Evolutionary conservation across 92 coral and sea anemone species (phyloP).

Genomic region (Nematostella vectensis): DNA sequence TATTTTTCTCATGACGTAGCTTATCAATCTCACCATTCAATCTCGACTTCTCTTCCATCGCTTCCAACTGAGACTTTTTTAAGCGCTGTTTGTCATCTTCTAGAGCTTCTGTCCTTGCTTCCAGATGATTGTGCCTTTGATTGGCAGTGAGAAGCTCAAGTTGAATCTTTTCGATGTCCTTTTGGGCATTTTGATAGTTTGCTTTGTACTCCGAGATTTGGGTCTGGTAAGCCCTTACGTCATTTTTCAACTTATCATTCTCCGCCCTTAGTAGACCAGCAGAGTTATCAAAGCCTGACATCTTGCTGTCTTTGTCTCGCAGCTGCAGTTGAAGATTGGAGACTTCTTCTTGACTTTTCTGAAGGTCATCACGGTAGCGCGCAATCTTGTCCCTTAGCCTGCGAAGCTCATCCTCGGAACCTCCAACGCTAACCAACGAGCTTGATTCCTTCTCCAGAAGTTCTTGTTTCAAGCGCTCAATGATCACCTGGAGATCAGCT

Average conservation of each 20-base stretch:
- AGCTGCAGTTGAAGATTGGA: conserved; percentile 55
- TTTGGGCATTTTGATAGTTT: conserved; percentile 49
- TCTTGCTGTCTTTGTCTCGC: conserved; percentile 55
- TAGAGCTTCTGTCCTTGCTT: conserved; percentile 51
- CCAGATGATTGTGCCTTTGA: conserved; percentile 47
- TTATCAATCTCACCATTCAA: conserved; percentile 58
- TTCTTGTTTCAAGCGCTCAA: conserved; percentile 44
- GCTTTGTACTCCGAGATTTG: conserved; percentile 43
- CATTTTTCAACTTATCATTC: conserved; percentile 55
- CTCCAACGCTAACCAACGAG: conserved; percentile 24
- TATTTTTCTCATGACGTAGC: conserved; percentile 54
- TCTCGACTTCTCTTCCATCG: conserved; percentile 41
- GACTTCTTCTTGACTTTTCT: conserved; percentile 54
- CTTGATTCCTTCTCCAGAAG: conserved; percentile 20
- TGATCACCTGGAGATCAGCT: conserved; percentile 43
- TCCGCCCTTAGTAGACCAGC: conserved; percentile 56
- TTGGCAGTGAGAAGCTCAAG: conserved; percentile 36
- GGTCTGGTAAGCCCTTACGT: conserved; percentile 38
- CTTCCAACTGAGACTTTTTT: conserved; percentile 36
- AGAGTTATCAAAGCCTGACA: conserved; percentile 53
- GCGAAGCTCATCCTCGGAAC: conserved; percentile 32
- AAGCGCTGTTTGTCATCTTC: conserved; percentile 51
- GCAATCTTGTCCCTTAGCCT: conserved; percentile 48
- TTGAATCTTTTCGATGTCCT: conserved; percentile 54
- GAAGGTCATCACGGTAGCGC: conserved; percentile 48